Conservation (phyloP, 2,113 vertebrate genomes). For the Xenopus laevis region DNA sequence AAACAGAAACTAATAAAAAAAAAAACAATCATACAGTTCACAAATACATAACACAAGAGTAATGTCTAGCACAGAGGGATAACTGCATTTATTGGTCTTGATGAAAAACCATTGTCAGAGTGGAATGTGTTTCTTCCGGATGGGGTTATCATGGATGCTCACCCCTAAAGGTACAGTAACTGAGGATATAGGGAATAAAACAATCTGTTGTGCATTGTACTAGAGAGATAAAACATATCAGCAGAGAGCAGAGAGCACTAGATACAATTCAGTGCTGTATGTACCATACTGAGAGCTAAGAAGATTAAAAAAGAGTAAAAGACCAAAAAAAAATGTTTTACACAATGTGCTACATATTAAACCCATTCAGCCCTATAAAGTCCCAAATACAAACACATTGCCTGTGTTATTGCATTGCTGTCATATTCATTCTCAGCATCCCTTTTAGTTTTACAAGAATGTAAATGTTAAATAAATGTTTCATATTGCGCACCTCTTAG, state of each 20-base stretch:
- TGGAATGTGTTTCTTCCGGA: conserved; percentile 19
- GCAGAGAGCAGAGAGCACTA: conserved; percentile 5
- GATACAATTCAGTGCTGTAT: not conserved
- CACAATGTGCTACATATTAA: not conserved
- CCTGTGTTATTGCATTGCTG: not conserved
- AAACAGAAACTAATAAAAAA: no score
- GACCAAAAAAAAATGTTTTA: not conserved
- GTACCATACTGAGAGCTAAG: not conserved
- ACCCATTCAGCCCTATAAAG: not conserved
- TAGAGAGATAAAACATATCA: conserved; percentile 30
- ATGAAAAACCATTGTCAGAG: conserved; percentile 15
- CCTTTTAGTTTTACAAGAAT: no score
- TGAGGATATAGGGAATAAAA: not conserved
- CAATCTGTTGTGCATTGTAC: conserved; percentile 21
- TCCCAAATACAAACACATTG: not conserved
- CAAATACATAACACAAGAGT: no score
- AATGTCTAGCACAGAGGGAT: no score
- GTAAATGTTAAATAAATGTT: no score
- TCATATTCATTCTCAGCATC: not conserved
- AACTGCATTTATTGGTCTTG: not conserved
- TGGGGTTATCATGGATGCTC: conserved; percentile 17
- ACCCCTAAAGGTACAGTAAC: not conserved
- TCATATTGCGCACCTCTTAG: no score
- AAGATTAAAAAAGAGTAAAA: not conserved
- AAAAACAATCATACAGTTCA: no score